Percentiles rank a stretch among this genome's conserved stretches.
phyloP scores from a whole-genome alignment of 2,797 vertebrate species.

The Cottoperca gobio region DNA sequence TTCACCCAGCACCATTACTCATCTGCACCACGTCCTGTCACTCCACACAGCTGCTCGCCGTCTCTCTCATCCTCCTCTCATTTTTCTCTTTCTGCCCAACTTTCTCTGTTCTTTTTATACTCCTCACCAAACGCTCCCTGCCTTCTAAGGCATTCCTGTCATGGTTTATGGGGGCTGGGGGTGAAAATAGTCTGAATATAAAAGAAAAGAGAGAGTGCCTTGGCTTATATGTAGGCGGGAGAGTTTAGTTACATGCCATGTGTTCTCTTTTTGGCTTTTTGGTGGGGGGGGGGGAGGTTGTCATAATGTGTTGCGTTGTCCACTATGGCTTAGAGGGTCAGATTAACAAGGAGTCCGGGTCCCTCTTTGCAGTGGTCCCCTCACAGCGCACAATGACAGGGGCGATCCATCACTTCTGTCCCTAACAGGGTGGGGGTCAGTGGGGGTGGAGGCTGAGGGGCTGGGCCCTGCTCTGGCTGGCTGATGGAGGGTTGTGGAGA shows the following conservation, averaged over 20 bases:
- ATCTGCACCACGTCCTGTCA: constrained; percentile 73
- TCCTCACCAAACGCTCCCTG: constrained; percentile 19
- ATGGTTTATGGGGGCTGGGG: constrained; percentile 47
- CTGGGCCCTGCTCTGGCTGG: constrained; percentile 57
- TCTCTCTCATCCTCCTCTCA: constrained; percentile 66
- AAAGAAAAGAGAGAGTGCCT: constrained; percentile 46
- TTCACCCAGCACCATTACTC: constrained; percentile 77
- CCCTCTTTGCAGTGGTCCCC: constrained; percentile 74
- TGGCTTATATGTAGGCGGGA: constrained; percentile 57
- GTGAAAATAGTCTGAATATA: constrained; percentile 57
- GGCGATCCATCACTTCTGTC: constrained; percentile 86
- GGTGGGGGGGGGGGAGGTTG: constrained; percentile 54
- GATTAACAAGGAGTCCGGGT: constrained; percentile 82
- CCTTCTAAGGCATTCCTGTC: constrained; percentile 63
- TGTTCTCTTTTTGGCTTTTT: constrained; percentile 67
- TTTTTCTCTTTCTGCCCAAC: constrained; percentile 73
- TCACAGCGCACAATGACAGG: constrained; percentile 81
- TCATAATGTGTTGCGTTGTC: constrained; percentile 83
- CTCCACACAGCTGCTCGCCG: constrained; percentile 79
- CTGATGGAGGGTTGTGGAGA: constrained; percentile 68
- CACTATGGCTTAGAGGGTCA: constrained; percentile 79
- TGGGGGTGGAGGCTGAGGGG: constrained; percentile 66
- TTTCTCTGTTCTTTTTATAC: constrained; percentile 71
- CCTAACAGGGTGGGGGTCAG: constrained; percentile 86
- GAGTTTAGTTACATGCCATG: constrained; percentile 67